Evolutionary conservation across 1,140 invertebrate species (phyloP), one percentile per base, ranked within the genome.

Genomic region (Procambarus virginalis): DNA sequence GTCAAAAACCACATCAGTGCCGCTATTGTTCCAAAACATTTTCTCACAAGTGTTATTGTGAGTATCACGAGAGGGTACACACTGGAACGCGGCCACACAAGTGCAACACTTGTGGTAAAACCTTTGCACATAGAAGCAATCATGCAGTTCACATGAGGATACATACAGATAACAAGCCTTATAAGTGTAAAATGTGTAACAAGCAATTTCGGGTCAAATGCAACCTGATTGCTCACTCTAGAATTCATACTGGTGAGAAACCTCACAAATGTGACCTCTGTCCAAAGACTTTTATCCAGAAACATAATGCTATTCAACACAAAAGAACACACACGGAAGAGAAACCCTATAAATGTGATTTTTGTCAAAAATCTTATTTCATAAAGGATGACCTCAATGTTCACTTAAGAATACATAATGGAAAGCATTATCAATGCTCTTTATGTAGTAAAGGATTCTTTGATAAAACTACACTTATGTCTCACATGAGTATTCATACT

Each of bases 121-220:
- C 17, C 12, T 84, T 84, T 68, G n/a, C 45, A 51, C 9, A 49
- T 14, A 84, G 49, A 75, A 4, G 68, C 10, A 60, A 84, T 34
- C 46, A 76, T 6, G 22, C 45, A 49, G 2, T 46, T 12, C 83
- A 84, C 10, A 75, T 84, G 73, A 49, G 22, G 2, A 20, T 46
- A 48, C 83, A 84, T 75, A 22, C 70, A 2, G 8, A 46, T 2
- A 70, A 73, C 1, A 84, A 82, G 22, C 20, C 20, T 3, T 82
- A 70, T 45, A 10, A 17, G n/a, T 84, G 83, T 84, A 64, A 75
- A 20, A 70, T 51, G 51, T 84, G 83, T 75, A 49, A 58, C 3
- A 84, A 84, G 48, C 3, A 8, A 73, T 84, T 84, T 46, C 75
- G 14, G 3, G 8, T 12, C 22, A 84, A 75, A 58, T 51, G 68